Base-by-base conservation (phyloP, 2,888 invertebrate species). In the Molorchus minor region DNA sequence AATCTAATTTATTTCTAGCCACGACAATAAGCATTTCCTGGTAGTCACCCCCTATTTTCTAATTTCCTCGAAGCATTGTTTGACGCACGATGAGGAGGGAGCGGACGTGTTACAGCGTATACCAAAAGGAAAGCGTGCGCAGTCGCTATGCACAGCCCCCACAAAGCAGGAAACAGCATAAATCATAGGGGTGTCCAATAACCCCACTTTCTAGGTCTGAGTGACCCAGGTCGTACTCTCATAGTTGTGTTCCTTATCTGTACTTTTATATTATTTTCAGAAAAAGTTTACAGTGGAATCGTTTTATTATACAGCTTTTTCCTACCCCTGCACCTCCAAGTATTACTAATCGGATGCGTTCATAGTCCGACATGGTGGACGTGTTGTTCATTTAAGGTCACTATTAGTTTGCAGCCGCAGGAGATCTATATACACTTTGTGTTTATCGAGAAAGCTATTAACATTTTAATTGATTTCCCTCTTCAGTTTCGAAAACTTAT, bases 131-230 rank as follows among this genome's bases (percentile, higher is more conserved):
- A 94, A 53, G 94, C 94, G 79, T 93, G 91, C 30, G 94, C 94
- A 1, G 91, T 93, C 33, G 93, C 90, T 72, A 95, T 93, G 73
- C 92, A 92, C 63, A 95, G 83, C 53, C 93, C 84, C 64, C 94
- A 84, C 94, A 95, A 95, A 56, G 94, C 94, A 5, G 95, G 94
- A 80, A 94, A 95, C 78, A 92, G 92, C 80, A 92, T 87, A 78
- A 93, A 93, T 16, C 94, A 93, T 10, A n/a, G 89, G 89, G 20
- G 93, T 93, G 80, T 93, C 92, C 76, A 93, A 79, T 66, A 93
- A 89, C 77, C 92, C 92, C 70, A 91, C 87, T 83, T 92, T 91
- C 38, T 93, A 82, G 8, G 89, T 88, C 66, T n/a, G 89, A 86
- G 21, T 87, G 86, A 36, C 91, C 90, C 57, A 93, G 83, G 74